Conservation (phyloP, 1,140 invertebrate genomes). For the Trypoxylus dichotomus region DNA sequence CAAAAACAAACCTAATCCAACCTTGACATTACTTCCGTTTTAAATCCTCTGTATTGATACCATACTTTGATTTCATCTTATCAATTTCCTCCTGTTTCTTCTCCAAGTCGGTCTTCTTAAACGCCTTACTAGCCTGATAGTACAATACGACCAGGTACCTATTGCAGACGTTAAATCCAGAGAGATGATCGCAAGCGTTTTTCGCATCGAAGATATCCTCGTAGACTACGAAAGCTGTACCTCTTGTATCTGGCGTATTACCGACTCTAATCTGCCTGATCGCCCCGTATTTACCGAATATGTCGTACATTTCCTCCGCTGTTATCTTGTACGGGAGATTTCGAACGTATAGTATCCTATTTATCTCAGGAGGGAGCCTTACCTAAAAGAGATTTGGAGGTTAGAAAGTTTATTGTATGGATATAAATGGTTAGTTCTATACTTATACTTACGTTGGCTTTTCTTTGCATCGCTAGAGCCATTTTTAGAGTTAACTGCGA, state of each 20-base stretch:
- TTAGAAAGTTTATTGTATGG: slow-evolving; percentile 1
- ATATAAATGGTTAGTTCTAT: slow-evolving; percentile 30
- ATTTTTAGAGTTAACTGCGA: slow-evolving; percentile 50
- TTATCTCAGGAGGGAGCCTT: slow-evolving; percentile 96
- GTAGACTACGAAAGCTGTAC: slow-evolving; percentile 98
- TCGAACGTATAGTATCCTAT: slow-evolving; percentile 93
- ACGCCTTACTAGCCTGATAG: slow-evolving; percentile 93
- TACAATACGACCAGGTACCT: slow-evolving; percentile 97
- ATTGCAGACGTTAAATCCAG: slow-evolving; percentile 99
- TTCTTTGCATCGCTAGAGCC: slow-evolving; percentile 64
- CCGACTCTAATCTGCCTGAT: slow-evolving; percentile 98
- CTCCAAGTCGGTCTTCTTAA: slow-evolving; percentile 94
- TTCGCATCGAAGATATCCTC: slow-evolving; percentile 99
- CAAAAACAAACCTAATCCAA: not conserved
- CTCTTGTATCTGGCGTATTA: slow-evolving; percentile 96
- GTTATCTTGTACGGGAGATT: slow-evolving; percentile 99
- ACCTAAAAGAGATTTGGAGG: slow-evolving; percentile 65
- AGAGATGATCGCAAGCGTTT: slow-evolving; percentile 99
- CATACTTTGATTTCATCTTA: slow-evolving; percentile 94
- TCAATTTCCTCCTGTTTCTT: slow-evolving; percentile 97
- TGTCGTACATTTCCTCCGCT: slow-evolving; percentile 99
- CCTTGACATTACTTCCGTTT: not conserved
- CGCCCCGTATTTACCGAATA: slow-evolving; percentile 99
- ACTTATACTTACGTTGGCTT: slow-evolving; percentile 60
- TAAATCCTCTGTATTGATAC: slow-evolving; percentile 56